Conservation (phyloP, 2,888 invertebrate genomes). For the Spodoptera exigua region DNA sequence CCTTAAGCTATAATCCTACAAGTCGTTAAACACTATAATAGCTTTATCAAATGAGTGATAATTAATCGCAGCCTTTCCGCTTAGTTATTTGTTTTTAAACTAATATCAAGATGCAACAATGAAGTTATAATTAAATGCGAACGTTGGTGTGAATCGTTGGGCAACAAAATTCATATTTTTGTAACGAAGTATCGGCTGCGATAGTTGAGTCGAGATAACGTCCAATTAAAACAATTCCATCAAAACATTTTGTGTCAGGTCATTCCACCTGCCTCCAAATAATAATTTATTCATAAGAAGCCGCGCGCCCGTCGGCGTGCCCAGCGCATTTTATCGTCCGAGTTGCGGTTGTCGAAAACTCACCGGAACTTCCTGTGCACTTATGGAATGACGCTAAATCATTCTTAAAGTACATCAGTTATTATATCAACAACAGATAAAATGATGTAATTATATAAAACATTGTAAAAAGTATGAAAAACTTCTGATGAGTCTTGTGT, state of each 20-base stretch:
- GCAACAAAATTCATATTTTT: conserved; percentile 84
- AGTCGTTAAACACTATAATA: conserved; percentile 38
- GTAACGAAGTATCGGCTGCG: conserved; percentile 78
- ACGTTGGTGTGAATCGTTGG: conserved; percentile 80
- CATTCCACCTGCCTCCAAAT: conserved; percentile 86
- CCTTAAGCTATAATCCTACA: conserved; percentile 15
- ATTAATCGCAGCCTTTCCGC: conserved; percentile 67
- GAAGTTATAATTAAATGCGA: conserved; percentile 73
- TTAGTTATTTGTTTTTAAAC: conserved; percentile 80
- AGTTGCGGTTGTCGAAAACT: conserved; percentile 54
- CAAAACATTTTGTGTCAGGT: conserved; percentile 89
- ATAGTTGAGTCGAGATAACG: conserved; percentile 83
- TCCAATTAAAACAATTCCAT: conserved; percentile 89
- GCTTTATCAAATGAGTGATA: conserved; percentile 63
- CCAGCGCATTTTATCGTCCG: conserved; percentile 49
- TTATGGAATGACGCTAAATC: conserved; percentile 34
- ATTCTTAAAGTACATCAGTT: conserved; percentile 12
- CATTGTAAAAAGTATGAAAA: no score
- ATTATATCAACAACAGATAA: neutral
- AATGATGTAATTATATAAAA: no score
- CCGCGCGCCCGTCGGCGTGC: conserved; percentile 67
- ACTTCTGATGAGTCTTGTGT: no score
- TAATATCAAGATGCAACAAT: conserved; percentile 69
- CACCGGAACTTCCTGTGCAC: conserved; percentile 48
- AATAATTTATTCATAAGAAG: conserved; percentile 87